Evolutionary conservation across 2,797 vertebrate species (phyloP).

Genomic region (Helostoma temminkii): DNA sequence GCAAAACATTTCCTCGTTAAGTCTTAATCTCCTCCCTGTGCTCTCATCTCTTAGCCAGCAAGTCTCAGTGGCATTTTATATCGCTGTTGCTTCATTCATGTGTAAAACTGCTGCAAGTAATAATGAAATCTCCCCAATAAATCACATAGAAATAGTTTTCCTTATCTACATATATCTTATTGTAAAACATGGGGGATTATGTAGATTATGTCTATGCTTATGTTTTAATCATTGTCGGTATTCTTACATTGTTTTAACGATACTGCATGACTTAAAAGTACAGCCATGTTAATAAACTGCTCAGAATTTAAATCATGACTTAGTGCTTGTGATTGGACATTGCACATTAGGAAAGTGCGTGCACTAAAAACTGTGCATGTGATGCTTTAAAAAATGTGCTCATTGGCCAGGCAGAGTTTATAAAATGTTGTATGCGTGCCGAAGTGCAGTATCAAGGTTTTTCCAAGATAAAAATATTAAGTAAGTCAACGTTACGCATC

Average conservation of each 20-base stretch:
- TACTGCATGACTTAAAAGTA: not conserved
- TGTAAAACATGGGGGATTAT: not conserved
- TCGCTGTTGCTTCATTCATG: constrained; percentile 56
- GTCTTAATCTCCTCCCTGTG: constrained; percentile 60
- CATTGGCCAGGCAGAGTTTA: not conserved
- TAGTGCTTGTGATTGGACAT: not conserved
- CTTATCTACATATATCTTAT: constrained; percentile 17
- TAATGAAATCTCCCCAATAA: constrained; percentile 56
- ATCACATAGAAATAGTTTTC: constrained; percentile 38
- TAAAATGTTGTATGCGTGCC: constrained; percentile 22
- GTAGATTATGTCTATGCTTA: not conserved
- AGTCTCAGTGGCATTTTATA: constrained; percentile 46
- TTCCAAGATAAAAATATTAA: constrained; percentile 8
- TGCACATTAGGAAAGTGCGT: not conserved
- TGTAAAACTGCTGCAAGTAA: constrained; percentile 59
- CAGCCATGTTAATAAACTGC: not conserved
- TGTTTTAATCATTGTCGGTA: not conserved
- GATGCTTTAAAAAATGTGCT: not conserved
- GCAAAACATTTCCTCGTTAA: constrained; percentile 68
- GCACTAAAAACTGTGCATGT: not conserved
- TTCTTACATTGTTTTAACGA: constrained; percentile 1
- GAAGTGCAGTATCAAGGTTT: constrained; percentile 12
- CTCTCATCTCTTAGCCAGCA: constrained; percentile 68
- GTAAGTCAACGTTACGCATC: not conserved
- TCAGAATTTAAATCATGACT: not conserved